Evolutionary conservation across 2,113 vertebrate species (phyloP).

Genomic region (Hiodon alosoides): DNA sequence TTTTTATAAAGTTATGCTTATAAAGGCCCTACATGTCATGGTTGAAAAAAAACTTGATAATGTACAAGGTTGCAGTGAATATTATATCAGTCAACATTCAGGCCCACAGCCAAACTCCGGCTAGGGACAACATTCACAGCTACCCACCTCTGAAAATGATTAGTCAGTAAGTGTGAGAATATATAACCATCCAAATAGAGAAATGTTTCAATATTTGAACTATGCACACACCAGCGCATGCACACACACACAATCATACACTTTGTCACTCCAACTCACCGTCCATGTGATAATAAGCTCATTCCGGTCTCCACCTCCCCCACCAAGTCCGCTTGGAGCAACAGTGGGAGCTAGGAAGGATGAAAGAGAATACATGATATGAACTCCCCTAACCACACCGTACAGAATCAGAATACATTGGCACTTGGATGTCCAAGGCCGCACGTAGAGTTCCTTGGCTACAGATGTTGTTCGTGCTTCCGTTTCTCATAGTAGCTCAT

Average conservation of each 20-base stretch:
- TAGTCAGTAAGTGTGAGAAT: too few species aligned
- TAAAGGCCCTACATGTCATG: too few species aligned
- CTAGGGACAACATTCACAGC: too few species aligned
- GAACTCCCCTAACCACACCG: background rate
- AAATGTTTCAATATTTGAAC: too few species aligned
- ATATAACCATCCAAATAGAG: too few species aligned
- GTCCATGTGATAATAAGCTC: constrained; percentile 92
- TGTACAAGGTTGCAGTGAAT: background rate
- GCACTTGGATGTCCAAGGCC: background rate
- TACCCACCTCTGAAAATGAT: too few species aligned
- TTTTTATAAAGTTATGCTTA: too few species aligned
- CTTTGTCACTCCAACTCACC: constrained; percentile 57
- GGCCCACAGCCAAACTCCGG: background rate
- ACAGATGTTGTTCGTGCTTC: too few species aligned
- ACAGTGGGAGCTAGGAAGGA: constrained; percentile 77
- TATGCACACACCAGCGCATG: background rate
- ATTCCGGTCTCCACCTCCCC: constrained; percentile 84
- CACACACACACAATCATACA: background rate
- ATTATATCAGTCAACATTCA: background rate
- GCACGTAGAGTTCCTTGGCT: too few species aligned
- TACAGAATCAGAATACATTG: background rate
- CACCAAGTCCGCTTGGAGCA: constrained; percentile 86
- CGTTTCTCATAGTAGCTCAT: too few species aligned
- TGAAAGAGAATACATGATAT: background rate
- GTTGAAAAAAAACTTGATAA: too few species aligned